Evolutionary conservation across 2,888 invertebrate genomes (phyloP), one percentile per base, ranked within the genome.

Genomic region (Trypoxylon attenuatum): DNA sequence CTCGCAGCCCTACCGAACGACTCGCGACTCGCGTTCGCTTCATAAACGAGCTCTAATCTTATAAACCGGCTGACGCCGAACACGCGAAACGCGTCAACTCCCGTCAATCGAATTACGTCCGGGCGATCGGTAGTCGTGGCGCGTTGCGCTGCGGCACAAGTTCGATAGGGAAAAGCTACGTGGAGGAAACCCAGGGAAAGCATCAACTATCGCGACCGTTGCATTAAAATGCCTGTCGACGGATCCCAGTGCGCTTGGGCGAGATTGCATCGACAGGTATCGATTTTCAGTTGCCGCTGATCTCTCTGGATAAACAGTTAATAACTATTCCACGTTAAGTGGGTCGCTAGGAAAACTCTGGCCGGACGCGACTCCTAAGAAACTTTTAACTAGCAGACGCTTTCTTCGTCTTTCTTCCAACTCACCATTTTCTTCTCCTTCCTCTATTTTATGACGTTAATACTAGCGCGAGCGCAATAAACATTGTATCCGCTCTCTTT

Each of bases 381-480:
- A 64, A 67, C 51, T 67, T 67, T 65, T 64, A 64, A 65, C 67
- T 67, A 45, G 13, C 59, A 42, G 16, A 8, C 42, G 15, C 27
- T 6, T 15, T 55, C 41, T 16, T 52, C 52, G 41, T 55, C 54
- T 57, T 22, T 53, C 45, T n/a, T 39, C 33, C 15, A 10, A 1
- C 33, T 10, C 27, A 0, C 27, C 33, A 6, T 45, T 49, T 13
- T 19, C 23, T 10, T 25, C 4, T 10, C 15, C 25, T 25, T 18
- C n/a, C 39, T 43, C 46, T 52, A 47, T 58, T 51, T 59, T 65
- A 55, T 59, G 43, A 59, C 65, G 54, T 51, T 46, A 55, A 67
- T 54, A n/a, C n/a, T n/a, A n/a, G n/a, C 65, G 47, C 58, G 55
- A 64, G n/a, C 51, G 65, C 65, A 64, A 67, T 67, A 64, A 59